Conservation (phyloP, 1,140 invertebrate species). For the Ooceraea biroi region DNA sequence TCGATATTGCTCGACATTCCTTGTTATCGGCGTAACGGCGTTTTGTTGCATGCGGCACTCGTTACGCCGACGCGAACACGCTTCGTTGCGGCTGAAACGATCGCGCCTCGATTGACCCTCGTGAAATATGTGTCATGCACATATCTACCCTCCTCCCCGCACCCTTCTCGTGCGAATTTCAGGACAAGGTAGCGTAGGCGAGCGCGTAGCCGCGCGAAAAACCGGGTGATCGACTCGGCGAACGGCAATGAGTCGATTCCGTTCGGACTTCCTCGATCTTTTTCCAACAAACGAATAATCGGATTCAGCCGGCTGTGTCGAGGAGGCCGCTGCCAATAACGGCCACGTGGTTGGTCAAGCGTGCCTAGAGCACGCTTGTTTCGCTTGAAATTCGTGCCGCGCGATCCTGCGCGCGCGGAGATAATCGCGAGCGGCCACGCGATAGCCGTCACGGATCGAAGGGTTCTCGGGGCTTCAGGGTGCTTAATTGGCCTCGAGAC, state of each 20-base stretch:
- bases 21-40: slow-evolving; percentile 4
- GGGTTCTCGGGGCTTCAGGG: slow-evolving; percentile 34
- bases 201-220: neutral
- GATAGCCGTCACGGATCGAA: slow-evolving; percentile 73
- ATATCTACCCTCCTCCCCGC: too few species aligned
- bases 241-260: slow-evolving; percentile 54
- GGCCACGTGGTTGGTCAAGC: slow-evolving; percentile 50
- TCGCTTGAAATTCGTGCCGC: slow-evolving; percentile 56
- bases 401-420: slow-evolving; percentile 4
- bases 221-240: slow-evolving; percentile 2
- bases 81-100: slow-evolving; percentile 3
- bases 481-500: slow-evolving; percentile 67
- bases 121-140: neutral
- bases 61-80: neutral
- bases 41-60: neutral
- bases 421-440: slow-evolving; percentile 66
- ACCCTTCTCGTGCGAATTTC: neutral
- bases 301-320: neutral
- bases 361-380: slow-evolving; percentile 46
- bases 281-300: slow-evolving; percentile 34
- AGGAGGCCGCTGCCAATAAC: slow-evolving; percentile 41
- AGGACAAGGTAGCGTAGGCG: slow-evolving; percentile 19
- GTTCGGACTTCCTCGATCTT: slow-evolving; percentile 53
- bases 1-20: neutral
- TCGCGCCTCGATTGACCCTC: neutral